A percentile compares a stretch with the other conserved stretches of the same genome.
Conservation (phyloP, 2,888 invertebrate genomes). For the Ormyrus rosae region DNA sequence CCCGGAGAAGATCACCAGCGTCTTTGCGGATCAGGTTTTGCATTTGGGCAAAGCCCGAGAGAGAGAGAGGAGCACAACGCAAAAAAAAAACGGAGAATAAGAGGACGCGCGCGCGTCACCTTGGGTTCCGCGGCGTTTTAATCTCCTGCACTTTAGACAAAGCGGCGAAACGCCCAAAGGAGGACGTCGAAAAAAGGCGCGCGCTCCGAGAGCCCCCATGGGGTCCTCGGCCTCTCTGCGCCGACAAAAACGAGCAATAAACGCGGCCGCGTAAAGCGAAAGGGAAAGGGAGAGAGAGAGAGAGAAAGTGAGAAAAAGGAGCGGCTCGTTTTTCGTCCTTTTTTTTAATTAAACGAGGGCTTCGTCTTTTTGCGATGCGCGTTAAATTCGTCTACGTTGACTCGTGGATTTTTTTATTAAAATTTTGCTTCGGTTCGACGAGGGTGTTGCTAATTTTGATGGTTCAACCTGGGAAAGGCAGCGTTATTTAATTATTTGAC, state of each 20-base stretch:
- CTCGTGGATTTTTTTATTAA: conserved; percentile 1
- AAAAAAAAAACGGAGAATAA: neutral
- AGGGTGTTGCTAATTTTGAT: too few species aligned
- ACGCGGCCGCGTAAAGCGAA: conserved; percentile 11
- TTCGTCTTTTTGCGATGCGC: neutral
- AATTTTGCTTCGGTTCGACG: neutral
- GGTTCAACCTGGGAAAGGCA: too few species aligned
- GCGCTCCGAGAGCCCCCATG: conserved; percentile 27
- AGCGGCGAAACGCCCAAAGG: conserved; percentile 30
- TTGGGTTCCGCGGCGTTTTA: conserved; percentile 33
- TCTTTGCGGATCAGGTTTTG: conserved; percentile 24
- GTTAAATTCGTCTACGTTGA: neutral
- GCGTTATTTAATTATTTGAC: too few species aligned
- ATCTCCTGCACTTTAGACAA: conserved; percentile 44
- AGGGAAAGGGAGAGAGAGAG: conserved; percentile 1
- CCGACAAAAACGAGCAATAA: conserved; percentile 2
- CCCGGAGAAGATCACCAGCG: neutral
- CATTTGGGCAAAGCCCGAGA: neutral
- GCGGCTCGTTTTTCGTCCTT: conserved; percentile 1
- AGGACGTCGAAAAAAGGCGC: conserved; percentile 17
- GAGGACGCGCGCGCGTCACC: conserved; percentile 30
- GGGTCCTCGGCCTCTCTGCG: conserved; percentile 28
- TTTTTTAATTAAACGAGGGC: conserved; percentile 15
- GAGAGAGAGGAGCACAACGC: neutral
- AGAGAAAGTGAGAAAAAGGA: conserved; percentile 40